Evolutionary conservation across 2,113 vertebrate genomes (phyloP).

Genomic region (Rhinolophus ferrumequinum): DNA sequence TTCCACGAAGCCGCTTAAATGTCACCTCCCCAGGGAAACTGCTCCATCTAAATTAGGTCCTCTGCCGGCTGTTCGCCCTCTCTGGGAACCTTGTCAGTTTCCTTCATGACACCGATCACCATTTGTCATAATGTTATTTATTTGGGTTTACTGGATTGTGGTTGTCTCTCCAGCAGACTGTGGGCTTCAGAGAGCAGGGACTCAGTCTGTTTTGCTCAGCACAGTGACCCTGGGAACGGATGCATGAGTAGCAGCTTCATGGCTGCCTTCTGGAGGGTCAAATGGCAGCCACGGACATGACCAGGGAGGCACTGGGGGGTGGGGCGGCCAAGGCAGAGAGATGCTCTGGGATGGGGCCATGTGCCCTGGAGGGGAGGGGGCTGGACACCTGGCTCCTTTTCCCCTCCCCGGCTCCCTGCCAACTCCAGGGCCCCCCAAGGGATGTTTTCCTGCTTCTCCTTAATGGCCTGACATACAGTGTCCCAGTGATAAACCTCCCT

Average conservation of each 20-base stretch:
- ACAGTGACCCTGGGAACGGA: neutral
- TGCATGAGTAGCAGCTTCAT: rapidly evolving
- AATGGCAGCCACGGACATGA: neutral
- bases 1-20: neutral
- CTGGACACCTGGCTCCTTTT: neutral
- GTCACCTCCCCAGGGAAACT: slow-evolving; percentile 6
- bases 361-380: neutral
- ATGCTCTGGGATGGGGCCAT: neutral
- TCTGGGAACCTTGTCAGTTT: slow-evolving; percentile 53
- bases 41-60: slow-evolving; percentile 49
- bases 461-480: slow-evolving; percentile 69
- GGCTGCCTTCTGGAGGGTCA: neutral
- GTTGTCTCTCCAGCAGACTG: neutral
- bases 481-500: slow-evolving; percentile 62
- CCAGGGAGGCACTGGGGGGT: neutral
- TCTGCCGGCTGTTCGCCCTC: neutral
- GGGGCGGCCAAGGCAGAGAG: neutral
- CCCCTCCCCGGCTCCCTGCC: neutral
- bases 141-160: neutral
- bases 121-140: neutral
- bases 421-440: neutral
- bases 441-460: slow-evolving; percentile 51
- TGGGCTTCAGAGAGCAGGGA: neutral
- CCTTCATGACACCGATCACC: slow-evolving; percentile 17
- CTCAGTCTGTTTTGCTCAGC: neutral